Conservation (phyloP, 2,888 invertebrate species). For the Linyphia triangularis region DNA sequence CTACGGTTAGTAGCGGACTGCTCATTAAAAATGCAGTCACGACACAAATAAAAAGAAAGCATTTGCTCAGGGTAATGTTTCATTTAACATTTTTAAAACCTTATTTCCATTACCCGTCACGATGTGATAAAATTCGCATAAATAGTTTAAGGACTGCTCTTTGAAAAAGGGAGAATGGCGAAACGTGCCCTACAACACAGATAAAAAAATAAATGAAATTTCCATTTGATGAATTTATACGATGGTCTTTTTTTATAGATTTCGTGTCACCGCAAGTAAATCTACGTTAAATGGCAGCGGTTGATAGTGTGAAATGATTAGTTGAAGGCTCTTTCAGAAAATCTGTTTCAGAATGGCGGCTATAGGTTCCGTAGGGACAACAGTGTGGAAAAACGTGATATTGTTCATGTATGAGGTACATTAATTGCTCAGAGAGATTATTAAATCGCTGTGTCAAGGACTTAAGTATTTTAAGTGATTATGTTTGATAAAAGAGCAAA, state of each 20-base stretch:
- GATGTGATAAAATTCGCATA: constrained; percentile 61
- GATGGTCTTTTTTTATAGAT: constrained; percentile 49
- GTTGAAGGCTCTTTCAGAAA: neutral
- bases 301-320: neutral
- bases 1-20: neutral
- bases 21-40: constrained; percentile 59
- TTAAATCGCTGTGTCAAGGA: too few species aligned
- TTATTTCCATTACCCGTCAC: constrained; percentile 70
- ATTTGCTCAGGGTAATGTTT: constrained; percentile 63
- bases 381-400: constrained; percentile 36
- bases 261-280: constrained; percentile 61
- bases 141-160: constrained; percentile 41
- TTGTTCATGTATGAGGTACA: neutral
- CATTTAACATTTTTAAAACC: constrained; percentile 63
- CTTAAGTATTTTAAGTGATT: too few species aligned
- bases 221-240: constrained; percentile 65
- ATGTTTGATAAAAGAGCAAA: too few species aligned
- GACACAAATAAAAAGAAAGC: constrained; percentile 39
- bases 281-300: constrained; percentile 43
- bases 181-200: neutral
- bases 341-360: neutral
- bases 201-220: constrained; percentile 25
- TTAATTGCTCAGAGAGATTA: too few species aligned
- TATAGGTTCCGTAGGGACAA: neutral
- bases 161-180: neutral